Evolutionary conservation across 1,140 invertebrate species (phyloP), one percentile per base, ranked within the genome.

Genomic region (Lasioglossum baleicum): DNA sequence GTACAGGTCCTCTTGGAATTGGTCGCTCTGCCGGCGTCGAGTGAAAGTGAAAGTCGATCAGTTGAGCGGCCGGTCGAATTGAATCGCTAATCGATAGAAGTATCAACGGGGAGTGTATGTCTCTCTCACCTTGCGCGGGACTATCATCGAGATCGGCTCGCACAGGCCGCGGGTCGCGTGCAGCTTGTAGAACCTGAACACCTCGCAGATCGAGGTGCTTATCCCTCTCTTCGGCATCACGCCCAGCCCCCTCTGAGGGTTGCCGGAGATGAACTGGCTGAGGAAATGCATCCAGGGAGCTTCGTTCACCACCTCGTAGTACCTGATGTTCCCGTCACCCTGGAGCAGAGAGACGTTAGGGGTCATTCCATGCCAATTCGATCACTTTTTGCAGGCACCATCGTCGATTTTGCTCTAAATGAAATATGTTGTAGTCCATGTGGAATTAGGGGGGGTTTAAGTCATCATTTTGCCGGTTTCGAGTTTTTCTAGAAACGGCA

Each of bases 141-240:
- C 98, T 82, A 98, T 98, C 97, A 99, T 98, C 7, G 97, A 96
- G 81, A 99, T 96, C 26, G 98, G 97, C 91, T 99, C 98, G 91
- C 97, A 97, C 63, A 98, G 93, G 31, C 96, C 96, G 77, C 97
- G 95, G 48, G 96, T 97, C 0, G 97, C 97, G 91, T 98, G 97
- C 64, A 99, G 93, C 91, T 99, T 99, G 92, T 97, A 99, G 93
- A 99, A 98, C 74, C 97, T 95, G 90, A 96, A 97, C 63, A 98
- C 95, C 91, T 99, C 98, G 93, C 97, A 98, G 17, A 94, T 93
- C 8, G 93, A 92, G 13, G 96, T 96, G 90, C 95, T 97, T 79
- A 98, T 94, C n/a, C 98, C 98, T 84, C 98, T 94, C 93, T 99
- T 99, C 15, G 98, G 97, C 97, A 99, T 98, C 83, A 97, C 95